Conservation (phyloP, 2,797 vertebrate genomes). For the Sciurus vulgaris region DNA sequence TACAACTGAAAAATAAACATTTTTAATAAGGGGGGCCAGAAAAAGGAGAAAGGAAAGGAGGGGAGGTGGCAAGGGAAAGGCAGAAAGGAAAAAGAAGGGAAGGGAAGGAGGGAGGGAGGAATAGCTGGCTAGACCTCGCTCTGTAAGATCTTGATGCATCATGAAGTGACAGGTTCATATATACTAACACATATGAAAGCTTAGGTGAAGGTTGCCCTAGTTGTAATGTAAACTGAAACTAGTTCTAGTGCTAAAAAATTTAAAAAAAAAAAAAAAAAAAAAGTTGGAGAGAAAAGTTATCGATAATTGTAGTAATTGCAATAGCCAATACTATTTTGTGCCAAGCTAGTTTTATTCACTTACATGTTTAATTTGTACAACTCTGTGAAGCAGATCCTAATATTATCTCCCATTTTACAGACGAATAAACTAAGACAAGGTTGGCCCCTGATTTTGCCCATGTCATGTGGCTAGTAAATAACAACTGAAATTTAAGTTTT, state of each 20-base stretch:
- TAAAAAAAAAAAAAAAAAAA: background rate
- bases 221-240: background rate
- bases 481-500: background rate
- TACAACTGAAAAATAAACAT: too few relatives aligned
- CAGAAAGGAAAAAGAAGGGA: fast-evolving
- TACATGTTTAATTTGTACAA: background rate
- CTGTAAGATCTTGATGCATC: background rate
- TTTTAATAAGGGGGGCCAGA: background rate
- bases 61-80: fast-evolving
- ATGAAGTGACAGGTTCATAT: background rate
- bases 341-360: background rate
- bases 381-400: background rate
- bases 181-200: background rate
- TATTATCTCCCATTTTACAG: background rate
- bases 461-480: background rate
- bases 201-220: background rate
- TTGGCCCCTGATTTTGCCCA: background rate
- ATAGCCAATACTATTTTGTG: background rate
- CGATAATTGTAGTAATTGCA: background rate
- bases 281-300: background rate
- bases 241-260: background rate
- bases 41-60: too few relatives aligned
- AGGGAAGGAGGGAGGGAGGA: background rate
- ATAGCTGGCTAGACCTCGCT: background rate
- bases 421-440: background rate